These are phyloP conservation scores for Caenorhabditis imperialis DNA, from an alignment of 2,888 invertebrate genomes.

Conservation along the genomic window DNA sequence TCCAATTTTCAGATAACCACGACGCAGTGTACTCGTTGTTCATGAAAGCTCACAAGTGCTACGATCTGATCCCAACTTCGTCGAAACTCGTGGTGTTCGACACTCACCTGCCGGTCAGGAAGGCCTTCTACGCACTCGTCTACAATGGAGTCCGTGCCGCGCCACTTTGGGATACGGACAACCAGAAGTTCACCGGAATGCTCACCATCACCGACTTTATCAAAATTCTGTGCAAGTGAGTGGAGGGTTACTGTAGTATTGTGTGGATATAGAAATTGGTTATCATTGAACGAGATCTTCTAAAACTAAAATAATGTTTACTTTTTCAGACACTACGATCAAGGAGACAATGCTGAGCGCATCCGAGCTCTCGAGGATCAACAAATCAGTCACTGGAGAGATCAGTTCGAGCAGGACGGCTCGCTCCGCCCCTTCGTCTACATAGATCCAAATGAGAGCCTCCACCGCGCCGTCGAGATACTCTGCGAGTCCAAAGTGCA, in stretches of 20 bases:
- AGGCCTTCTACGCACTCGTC: slow-evolving; percentile 98
- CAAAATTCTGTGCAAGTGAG: slow-evolving; percentile 79
- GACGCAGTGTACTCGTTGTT: slow-evolving; percentile 81
- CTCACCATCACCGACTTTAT: slow-evolving; percentile 82
- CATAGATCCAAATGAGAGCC: slow-evolving; percentile 80
- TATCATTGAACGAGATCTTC: no score
- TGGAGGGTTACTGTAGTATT: not conserved
- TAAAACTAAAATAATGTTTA: no score
- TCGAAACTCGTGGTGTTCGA: slow-evolving; percentile 99
- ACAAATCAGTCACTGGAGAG: slow-evolving; percentile 81
- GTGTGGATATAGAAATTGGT: no score
- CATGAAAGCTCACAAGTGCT: slow-evolving; percentile 99
- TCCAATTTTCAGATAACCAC: slow-evolving; percentile 73
- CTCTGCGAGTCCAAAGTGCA: slow-evolving; percentile 79
- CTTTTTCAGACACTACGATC: slow-evolving; percentile 76
- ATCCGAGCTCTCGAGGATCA: slow-evolving; percentile 81
- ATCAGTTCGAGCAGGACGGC: slow-evolving; percentile 74
- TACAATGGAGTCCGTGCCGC: slow-evolving; percentile 83
- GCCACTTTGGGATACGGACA: slow-evolving; percentile 92
- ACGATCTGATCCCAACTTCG: slow-evolving; percentile 98
- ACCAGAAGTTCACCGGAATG: slow-evolving; percentile 85
- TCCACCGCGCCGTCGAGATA: slow-evolving; percentile 79
- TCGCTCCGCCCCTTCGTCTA: slow-evolving; percentile 79
- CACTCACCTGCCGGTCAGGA: slow-evolving; percentile 94
- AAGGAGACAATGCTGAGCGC: slow-evolving; percentile 70